These are phyloP conservation scores for Distichodus sexfasciatus DNA, from an alignment of 2,797 vertebrate species.

Conservation along the genomic window DNA sequence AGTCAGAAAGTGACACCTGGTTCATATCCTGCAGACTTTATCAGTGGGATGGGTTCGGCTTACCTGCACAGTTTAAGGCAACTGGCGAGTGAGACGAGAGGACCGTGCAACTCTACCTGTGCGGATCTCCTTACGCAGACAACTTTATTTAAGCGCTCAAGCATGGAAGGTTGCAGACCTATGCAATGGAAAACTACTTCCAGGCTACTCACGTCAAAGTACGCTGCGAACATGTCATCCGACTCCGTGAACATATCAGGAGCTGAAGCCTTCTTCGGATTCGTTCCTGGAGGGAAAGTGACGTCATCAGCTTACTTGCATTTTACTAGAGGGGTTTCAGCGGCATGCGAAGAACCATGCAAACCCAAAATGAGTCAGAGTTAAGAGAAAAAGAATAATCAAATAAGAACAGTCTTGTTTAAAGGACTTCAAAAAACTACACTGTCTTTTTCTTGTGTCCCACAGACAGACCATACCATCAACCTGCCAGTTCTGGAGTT, in stretches of 20 bases:
- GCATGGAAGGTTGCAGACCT: conserved; percentile 28
- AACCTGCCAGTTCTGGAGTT: too few relatives aligned
- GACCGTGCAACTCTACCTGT: conserved; percentile 41
- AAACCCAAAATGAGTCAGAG: not conserved
- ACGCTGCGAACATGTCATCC: conserved; percentile 96
- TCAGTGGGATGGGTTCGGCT: conserved; percentile 24
- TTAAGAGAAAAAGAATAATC: too few relatives aligned
- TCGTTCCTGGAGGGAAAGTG: conserved; percentile 77
- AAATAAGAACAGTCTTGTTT: too few relatives aligned
- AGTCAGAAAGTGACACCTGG: not conserved
- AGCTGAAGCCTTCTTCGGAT: conserved; percentile 91
- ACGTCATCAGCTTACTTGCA: conserved; percentile 2
- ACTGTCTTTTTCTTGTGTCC: too few relatives aligned
- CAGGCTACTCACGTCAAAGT: conserved; percentile 91
- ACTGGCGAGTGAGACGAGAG: conserved; percentile 37
- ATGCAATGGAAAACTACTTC: conserved; percentile 37
- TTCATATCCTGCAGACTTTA: not conserved
- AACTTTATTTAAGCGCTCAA: conserved; percentile 45
- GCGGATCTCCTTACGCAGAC: conserved; percentile 48
- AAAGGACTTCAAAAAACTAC: too few relatives aligned
- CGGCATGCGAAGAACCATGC: not conserved
- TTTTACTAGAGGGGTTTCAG: not conserved
- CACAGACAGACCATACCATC: too few relatives aligned
- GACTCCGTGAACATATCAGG: conserved; percentile 99
- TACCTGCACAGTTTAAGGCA: conserved; percentile 32